A percentile compares a stretch with the other conserved stretches of the same genome.
Evolutionary conservation across 1,140 invertebrate species (phyloP).

Genomic region (Drosophila tropicalis): DNA sequence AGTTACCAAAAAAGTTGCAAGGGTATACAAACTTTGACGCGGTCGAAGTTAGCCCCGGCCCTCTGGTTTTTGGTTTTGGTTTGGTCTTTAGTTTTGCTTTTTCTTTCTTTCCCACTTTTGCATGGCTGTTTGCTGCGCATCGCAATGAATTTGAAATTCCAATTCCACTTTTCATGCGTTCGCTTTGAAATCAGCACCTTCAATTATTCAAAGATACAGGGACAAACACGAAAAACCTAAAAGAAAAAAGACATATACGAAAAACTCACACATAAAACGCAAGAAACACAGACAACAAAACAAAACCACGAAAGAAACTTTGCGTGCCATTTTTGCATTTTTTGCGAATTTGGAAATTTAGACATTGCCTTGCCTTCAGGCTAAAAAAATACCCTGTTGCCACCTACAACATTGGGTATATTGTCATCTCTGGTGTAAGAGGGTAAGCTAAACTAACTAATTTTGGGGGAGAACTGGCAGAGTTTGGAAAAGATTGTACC

Average conservation of each 20-base stretch:
- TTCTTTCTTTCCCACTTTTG: constrained; percentile 9
- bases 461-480: no score
- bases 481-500: no score
- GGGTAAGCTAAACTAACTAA: no score
- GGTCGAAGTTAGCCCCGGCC: no score
- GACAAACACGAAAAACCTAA: constrained; percentile 1
- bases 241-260: neutral
- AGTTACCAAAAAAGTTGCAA: no score
- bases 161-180: constrained; percentile 46
- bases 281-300: neutral
- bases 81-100: neutral
- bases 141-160: constrained; percentile 40
- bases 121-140: neutral
- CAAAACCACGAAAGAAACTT: constrained; percentile 36
- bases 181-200: constrained; percentile 22
- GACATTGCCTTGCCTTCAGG: constrained; percentile 50
- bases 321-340: constrained; percentile 63
- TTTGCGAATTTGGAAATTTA: constrained; percentile 75
- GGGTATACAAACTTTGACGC: no score
- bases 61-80: no score
- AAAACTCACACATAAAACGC: neutral
- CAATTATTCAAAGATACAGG: constrained; percentile 51
- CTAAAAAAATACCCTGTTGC: neutral
- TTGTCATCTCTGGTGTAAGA: neutral
- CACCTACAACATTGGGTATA: constrained; percentile 13